Evolutionary conservation across 1,140 invertebrate species (phyloP), one percentile per base, ranked within the genome.

Genomic region (Bombus pascuorum): DNA sequence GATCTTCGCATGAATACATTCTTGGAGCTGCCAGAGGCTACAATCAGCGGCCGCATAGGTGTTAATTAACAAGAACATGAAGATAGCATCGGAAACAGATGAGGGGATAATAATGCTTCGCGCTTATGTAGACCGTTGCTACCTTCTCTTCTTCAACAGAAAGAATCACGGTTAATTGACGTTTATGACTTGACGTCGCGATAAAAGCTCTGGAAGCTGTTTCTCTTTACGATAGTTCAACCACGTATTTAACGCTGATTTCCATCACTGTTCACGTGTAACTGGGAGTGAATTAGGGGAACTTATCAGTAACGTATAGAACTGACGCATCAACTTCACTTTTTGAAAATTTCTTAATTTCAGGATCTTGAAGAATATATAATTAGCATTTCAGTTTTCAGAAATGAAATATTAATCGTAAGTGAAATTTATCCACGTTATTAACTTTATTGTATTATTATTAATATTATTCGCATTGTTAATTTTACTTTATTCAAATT

Each of bases 1-100:
- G 57, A 18, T 13, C 18, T n/a, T 34, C 12, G 37, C n/a, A 18
- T 28, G 68, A 59, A 59, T 12, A 9, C 4, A 53, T 22, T 44
- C 10, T 62, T n/a, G 28, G 28, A 28, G 22, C 53, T 34, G 47
- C 57, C 62, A 12, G 3, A 75, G 71, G 81, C 57, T 65, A 37
- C 57, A 75, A 82, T 82, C 57, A 82, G 28, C 32, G 4, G 2
- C 12, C 9, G 59, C 37, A 82, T 82, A 82, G 71, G 72, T 82
- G 72, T 62, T 82, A 75, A 75, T 82, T 82, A 82, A 42, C 71
- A 65, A n/a, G 71, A 75, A 75, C 72, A 65, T 34, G 72, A 74
- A 66, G 81, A 75, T 75, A 44, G 39, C 32, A 74, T 44, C 57
- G 53, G 81, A 22, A 82, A 75, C 71, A 62, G 39, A 75, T 44